Evolutionary conservation across 2,797 vertebrate species (phyloP).

Genomic region (Tamandua tetradactyla): DNA sequence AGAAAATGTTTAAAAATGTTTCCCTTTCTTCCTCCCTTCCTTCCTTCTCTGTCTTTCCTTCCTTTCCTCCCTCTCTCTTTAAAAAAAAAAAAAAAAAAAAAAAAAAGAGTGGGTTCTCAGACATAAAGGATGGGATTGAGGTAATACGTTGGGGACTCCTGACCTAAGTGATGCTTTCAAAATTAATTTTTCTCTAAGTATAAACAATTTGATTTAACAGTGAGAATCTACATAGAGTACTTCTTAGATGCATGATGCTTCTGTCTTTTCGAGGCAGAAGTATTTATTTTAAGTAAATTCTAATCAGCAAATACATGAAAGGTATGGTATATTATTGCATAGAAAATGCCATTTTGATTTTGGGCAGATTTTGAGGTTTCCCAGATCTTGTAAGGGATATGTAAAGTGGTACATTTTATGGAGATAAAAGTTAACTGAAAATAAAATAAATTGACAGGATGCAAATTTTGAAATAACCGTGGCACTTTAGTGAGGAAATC

Average conservation of each 20-base stretch:
- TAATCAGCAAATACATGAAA: not conserved
- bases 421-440: not conserved
- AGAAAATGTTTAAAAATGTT: too few species aligned
- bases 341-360: not conserved
- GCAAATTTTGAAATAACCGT: not conserved
- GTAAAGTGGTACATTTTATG: not conserved
- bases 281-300: slow-evolving; percentile 11
- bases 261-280: not conserved
- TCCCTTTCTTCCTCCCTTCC: too few species aligned
- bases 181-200: not conserved
- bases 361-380: not conserved
- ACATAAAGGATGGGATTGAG: too few species aligned
- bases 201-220: not conserved
- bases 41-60: too few species aligned
- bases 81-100: too few species aligned
- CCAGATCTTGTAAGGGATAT: not conserved
- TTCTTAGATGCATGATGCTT: not conserved
- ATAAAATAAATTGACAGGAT: not conserved
- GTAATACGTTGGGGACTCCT: not conserved
- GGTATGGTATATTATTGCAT: not conserved
- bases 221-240: not conserved
- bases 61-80: too few species aligned
- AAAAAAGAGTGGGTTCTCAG: too few species aligned
- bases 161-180: not conserved
- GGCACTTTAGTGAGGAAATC: not conserved